A percentile compares a stretch with the other conserved stretches of the same genome.
These are phyloP conservation scores for Polyommatus icarus DNA, from an alignment of 2,888 invertebrate genomes.

Conservation along the genomic window DNA sequence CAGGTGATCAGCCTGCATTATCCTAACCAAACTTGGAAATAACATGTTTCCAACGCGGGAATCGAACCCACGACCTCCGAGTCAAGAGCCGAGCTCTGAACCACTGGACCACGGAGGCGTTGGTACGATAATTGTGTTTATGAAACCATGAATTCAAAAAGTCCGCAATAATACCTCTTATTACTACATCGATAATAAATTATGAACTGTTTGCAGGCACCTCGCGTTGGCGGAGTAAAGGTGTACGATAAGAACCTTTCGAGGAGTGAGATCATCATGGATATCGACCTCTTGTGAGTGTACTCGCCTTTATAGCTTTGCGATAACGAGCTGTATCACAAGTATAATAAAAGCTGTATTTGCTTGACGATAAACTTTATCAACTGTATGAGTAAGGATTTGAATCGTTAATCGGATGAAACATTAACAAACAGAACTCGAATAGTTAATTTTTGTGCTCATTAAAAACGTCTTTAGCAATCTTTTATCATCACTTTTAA, in stretches of 20 bases:
- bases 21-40: no score
- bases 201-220: constrained; percentile 83
- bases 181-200: background rate
- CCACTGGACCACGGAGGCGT: no score
- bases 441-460: background rate
- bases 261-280: constrained; percentile 97
- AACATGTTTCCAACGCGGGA: no score
- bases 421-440: background rate
- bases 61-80: no score
- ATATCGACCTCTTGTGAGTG: constrained; percentile 95
- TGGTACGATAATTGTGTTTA: no score
- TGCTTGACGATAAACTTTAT: background rate
- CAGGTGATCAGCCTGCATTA: no score
- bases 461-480: background rate
- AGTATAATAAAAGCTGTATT: background rate
- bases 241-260: constrained; percentile 97
- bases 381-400: background rate
- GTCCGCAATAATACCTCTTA: no score
- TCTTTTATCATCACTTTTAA: background rate
- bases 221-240: constrained; percentile 96
- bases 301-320: background rate
- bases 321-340: constrained; percentile 32
- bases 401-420: background rate
- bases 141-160: no score
- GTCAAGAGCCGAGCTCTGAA: no score